Base-by-base conservation (phyloP, 2,888 invertebrate genomes). In the Drosophila mimetica region DNA sequence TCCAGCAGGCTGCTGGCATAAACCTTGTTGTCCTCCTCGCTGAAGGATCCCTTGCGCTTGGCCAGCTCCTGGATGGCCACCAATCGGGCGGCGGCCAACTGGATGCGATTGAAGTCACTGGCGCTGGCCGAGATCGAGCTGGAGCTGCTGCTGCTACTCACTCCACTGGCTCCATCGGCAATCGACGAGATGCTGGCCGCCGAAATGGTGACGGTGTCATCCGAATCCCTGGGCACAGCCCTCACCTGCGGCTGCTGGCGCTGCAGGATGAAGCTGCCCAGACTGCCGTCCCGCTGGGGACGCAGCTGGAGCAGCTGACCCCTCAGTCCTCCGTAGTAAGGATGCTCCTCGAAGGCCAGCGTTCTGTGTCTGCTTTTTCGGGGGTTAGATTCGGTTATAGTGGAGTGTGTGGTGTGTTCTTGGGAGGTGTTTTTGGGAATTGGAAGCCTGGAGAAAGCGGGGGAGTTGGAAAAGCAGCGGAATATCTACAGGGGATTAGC, bases 271-370 rank as follows among this genome's bases (percentile, higher is more conserved):
- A 71, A 73, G 51, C 74, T 77, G 50, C 74, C 71, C 5, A 79
- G 13, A 47, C 58, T 74, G 59, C 81, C 86, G 47, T 81, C 84
- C 11, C 48, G 47, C 46, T 79, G 79, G 25, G 65, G 82, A 55
- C 78, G 86, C 51, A 90, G 53, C 55, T 89, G 86, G 34, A 95
- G 90, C 57, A 94, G 93, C 90, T 95, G 95, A 0, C 96, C 96
- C 85, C 94, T 94, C 2, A 93, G 94, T 30, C 95, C 95, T 1
- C 96, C 96, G 86, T 96, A 96, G 90, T 94, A 96, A 13, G 95
- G 94, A 39, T 84, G 72, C 52, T 85, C 90, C 61, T 89, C 88
- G 54, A 75, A 76, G 71, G 76, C 70, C 48, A 80, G 50, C 20
- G 79, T 74, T 71, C 79, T 72, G 67, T 82, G 79, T 82, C 83